A percentile compares a stretch with the other conserved stretches of the same genome.
Conservation (phyloP, 2,113 vertebrate genomes). For the Stegostoma tigrinum region DNA sequence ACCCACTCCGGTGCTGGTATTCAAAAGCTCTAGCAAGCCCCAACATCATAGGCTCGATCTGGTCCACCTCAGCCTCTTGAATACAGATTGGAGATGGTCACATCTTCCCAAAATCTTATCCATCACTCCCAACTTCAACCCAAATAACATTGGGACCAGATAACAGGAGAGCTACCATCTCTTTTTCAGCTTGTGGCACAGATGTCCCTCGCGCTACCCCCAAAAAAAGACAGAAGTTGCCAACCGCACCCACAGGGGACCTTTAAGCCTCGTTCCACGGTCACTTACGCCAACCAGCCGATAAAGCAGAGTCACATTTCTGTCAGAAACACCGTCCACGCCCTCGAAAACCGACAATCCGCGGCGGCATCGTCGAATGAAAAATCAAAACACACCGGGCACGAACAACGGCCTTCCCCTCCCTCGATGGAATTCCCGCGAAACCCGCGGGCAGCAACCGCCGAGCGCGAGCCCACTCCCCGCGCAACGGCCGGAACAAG, state of each 20-base stretch:
- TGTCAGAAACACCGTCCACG: neutral
- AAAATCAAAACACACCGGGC: neutral
- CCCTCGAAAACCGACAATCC: neutral
- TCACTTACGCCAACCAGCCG: neutral
- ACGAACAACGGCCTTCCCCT: neutral
- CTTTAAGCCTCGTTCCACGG: no score
- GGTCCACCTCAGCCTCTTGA: neutral
- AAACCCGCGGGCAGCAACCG: neutral
- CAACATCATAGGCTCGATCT: neutral
- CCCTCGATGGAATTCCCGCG: neutral
- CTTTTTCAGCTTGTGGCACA: neutral
- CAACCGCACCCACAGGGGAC: neutral
- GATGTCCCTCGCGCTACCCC: neutral
- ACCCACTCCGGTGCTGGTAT: neutral
- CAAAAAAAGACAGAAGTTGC: neutral
- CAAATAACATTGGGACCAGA: neutral
- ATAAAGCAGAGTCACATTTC: neutral
- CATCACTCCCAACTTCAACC: neutral
- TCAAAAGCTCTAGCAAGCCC: neutral
- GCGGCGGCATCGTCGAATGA: slow-evolving; percentile 1
- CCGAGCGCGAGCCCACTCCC: neutral
- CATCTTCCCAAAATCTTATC: neutral
- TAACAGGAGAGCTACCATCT: neutral
- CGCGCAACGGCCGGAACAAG: neutral
- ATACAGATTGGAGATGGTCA: neutral